Percentiles rank a stretch among this genome's conserved stretches.
phyloP scores from a whole-genome alignment of 2,888 invertebrate species.

The Cephus rjabovi region DNA sequence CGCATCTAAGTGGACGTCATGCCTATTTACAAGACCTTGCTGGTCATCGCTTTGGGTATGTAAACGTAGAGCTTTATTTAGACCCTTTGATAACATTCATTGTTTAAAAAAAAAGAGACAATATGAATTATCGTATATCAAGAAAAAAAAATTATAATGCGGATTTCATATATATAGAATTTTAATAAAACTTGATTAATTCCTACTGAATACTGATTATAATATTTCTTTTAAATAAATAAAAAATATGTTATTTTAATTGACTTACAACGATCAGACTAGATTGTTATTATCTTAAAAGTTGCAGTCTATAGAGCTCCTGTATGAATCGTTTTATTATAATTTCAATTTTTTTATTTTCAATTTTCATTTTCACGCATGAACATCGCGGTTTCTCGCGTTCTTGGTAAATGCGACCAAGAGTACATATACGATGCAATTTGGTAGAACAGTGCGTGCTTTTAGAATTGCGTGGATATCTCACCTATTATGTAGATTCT shows the following conservation, averaged over 20 bases:
- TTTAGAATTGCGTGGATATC: constrained; percentile 38
- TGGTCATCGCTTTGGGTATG: constrained; percentile 38
- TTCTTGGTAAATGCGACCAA: background rate
- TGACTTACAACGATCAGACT: background rate
- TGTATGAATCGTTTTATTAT: background rate
- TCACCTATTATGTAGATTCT: constrained; percentile 32
- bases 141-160: background rate
- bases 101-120: constrained; percentile 2
- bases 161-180: background rate
- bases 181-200: background rate
- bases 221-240: background rate
- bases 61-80: constrained; percentile 12
- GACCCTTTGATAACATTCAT: background rate
- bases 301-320: too few species aligned
- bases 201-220: background rate
- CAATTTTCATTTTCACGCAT: background rate
- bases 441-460: constrained; percentile 24
- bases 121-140: background rate
- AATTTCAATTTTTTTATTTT: background rate
- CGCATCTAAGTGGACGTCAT: constrained; percentile 4
- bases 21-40: constrained; percentile 24
- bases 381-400: background rate
- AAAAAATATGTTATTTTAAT: background rate
- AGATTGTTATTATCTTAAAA: background rate
- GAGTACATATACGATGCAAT: background rate